phyloP scores from a whole-genome alignment of 1,140 invertebrate species.

The Melanaphis sacchari region DNA sequence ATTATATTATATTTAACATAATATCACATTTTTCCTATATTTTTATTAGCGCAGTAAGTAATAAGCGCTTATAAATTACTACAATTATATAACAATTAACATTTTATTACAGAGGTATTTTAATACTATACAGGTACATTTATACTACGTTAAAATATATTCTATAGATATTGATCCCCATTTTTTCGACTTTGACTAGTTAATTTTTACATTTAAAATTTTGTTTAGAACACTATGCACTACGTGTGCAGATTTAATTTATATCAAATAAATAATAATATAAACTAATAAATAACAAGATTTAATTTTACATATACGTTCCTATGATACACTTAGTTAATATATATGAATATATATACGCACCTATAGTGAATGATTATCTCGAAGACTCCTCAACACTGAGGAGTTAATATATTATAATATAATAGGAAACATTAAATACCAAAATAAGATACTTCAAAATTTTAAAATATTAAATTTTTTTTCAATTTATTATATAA shows the following conservation, averaged over 20 bases:
- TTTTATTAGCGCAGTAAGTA: background rate
- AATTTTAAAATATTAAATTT: constrained; percentile 29
- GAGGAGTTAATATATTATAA: background rate
- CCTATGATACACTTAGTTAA: background rate
- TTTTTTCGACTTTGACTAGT: constrained; percentile 13
- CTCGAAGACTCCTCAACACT: background rate
- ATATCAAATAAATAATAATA: background rate
- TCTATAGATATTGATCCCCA: constrained; percentile 1
- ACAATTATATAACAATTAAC: background rate
- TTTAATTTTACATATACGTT: background rate
- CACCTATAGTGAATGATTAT: background rate
- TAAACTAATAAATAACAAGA: background rate
- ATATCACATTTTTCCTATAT: constrained; percentile 17
- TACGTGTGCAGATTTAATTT: background rate
- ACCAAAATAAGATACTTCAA: background rate
- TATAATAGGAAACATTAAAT: constrained; percentile 11
- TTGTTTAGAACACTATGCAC: background rate
- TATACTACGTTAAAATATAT: background rate
- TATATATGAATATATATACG: background rate
- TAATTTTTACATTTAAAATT: background rate
- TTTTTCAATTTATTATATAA: background rate
- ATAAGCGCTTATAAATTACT: background rate
- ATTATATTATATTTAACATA: constrained; percentile 11
- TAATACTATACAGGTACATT: background rate
- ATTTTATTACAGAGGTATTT: background rate